Conservation (phyloP, 2,113 vertebrate species). For the Romanogobio albipinnatus region DNA sequence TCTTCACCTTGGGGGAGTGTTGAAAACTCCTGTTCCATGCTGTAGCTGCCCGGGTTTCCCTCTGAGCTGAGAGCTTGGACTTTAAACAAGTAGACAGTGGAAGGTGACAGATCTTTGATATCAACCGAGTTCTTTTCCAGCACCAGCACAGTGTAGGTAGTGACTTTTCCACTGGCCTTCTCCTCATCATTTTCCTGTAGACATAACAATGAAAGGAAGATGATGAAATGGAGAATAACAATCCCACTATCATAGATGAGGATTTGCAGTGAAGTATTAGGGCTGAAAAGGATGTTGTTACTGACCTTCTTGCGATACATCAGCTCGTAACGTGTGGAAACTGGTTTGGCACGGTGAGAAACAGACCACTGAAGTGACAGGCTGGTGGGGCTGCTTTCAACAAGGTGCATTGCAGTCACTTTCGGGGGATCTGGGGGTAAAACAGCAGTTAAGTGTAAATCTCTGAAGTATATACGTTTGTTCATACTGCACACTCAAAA, state of each 20-base stretch:
- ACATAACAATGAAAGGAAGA: not conserved
- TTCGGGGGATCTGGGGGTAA: slow-evolving; percentile 85
- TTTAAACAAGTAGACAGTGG: slow-evolving; percentile 85
- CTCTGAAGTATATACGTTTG: not conserved
- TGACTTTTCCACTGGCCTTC: slow-evolving; percentile 78
- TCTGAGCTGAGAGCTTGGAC: slow-evolving; percentile 85
- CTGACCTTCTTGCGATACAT: slow-evolving; percentile 93
- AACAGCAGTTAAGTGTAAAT: not conserved
- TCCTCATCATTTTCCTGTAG: slow-evolving; percentile 68
- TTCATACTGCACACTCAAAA: not conserved
- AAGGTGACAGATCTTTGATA: slow-evolving; percentile 79
- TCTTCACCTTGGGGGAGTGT: slow-evolving; percentile 75
- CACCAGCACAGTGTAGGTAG: slow-evolving; percentile 85
- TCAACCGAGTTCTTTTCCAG: slow-evolving; percentile 83
- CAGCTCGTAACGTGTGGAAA: slow-evolving; percentile 84
- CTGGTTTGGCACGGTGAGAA: slow-evolving; percentile 72
- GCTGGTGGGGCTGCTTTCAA: slow-evolving; percentile 78
- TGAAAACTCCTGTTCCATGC: slow-evolving; percentile 85
- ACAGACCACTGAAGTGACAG: slow-evolving; percentile 88
- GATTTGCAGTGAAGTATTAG: not conserved
- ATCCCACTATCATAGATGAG: not conserved
- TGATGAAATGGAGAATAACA: slow-evolving; percentile 28
- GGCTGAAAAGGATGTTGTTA: not conserved
- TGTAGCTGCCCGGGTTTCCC: slow-evolving; percentile 74
- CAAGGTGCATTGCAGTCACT: slow-evolving; percentile 82